A percentile compares a stretch with the other conserved stretches of the same genome.
Evolutionary conservation across 2,797 vertebrate genomes (phyloP).

Genomic region (Argentina silus): DNA sequence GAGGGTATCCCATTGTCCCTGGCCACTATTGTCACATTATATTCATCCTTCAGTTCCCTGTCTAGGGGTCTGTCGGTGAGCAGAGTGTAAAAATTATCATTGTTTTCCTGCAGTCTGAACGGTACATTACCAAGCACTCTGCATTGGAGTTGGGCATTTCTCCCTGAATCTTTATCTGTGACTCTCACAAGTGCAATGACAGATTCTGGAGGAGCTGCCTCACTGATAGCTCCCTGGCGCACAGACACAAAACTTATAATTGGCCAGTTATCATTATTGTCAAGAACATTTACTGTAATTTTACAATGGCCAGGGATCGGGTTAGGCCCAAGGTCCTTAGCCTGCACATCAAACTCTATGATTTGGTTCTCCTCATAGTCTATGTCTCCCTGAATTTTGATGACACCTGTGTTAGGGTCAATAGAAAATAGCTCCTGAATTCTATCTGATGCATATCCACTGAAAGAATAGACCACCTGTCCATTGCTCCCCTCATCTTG

Average conservation of each 20-base stretch:
- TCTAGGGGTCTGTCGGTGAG: constrained; percentile 94
- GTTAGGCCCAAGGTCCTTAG: constrained; percentile 94
- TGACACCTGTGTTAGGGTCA: constrained; percentile 91
- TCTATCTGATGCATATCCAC: constrained; percentile 91
- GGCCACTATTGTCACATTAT: constrained; percentile 96
- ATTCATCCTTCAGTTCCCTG: constrained; percentile 93
- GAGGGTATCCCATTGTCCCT: constrained; percentile 94
- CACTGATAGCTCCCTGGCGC: constrained; percentile 96
- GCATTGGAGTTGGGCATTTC: constrained; percentile 95
- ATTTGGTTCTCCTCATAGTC: constrained; percentile 96
- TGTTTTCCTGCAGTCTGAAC: constrained; percentile 95
- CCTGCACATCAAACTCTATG: constrained; percentile 97
- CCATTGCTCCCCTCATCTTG: constrained; percentile 95
- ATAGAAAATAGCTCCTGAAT: constrained; percentile 97
- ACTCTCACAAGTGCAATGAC: constrained; percentile 96
- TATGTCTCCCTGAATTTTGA: constrained; percentile 93
- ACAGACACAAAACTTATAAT: constrained; percentile 96
- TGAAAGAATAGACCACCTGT: constrained; percentile 95
- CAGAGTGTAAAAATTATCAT: constrained; percentile 95
- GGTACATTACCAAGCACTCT: constrained; percentile 91
- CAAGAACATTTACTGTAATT: constrained; percentile 93
- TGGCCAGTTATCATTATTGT: constrained; percentile 97
- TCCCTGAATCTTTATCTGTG: constrained; percentile 94
- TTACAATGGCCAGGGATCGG: constrained; percentile 98
- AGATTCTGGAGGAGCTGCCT: constrained; percentile 94